Evolutionary conservation across 2,888 invertebrate species (phyloP).

Genomic region (Brenthis ino): DNA sequence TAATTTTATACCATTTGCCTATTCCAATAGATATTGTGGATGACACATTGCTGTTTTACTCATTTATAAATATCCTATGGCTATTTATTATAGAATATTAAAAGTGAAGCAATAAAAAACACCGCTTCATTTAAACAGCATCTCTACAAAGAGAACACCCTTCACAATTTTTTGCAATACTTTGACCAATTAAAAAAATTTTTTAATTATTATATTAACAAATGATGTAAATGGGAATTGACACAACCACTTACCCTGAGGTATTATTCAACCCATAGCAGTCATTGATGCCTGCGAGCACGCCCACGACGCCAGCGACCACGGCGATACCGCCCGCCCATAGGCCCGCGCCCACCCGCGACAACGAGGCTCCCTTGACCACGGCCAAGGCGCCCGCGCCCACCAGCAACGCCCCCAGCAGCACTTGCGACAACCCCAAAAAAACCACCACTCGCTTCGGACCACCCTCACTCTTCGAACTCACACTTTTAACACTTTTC

Average conservation of each 20-base stretch:
- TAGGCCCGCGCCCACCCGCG: conserved; percentile 84
- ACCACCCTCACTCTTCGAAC: conserved; percentile 62
- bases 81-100: too few relatives aligned
- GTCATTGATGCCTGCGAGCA: conserved; percentile 83
- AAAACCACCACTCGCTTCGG: conserved; percentile 72
- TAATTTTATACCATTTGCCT: too few relatives aligned
- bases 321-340: conserved; percentile 86
- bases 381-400: conserved; percentile 85
- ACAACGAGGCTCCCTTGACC: conserved; percentile 82
- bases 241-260: conserved; percentile 55
- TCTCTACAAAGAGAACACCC: too few relatives aligned
- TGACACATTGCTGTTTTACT: too few relatives aligned
- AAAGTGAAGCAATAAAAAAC: too few relatives aligned
- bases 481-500: conserved; percentile 64
- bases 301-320: conserved; percentile 83
- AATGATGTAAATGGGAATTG: background rate
- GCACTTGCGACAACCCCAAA: conserved; percentile 83
- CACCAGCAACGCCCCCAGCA: conserved; percentile 84
- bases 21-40: too few relatives aligned
- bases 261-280: conserved; percentile 73
- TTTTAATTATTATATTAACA: background rate
- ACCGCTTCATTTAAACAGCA: too few relatives aligned
- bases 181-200: too few relatives aligned
- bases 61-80: too few relatives aligned
- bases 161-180: too few relatives aligned